phyloP scores from a whole-genome alignment of 64 coral and sea anemone genomes.

The Stylophora pistillata region DNA sequence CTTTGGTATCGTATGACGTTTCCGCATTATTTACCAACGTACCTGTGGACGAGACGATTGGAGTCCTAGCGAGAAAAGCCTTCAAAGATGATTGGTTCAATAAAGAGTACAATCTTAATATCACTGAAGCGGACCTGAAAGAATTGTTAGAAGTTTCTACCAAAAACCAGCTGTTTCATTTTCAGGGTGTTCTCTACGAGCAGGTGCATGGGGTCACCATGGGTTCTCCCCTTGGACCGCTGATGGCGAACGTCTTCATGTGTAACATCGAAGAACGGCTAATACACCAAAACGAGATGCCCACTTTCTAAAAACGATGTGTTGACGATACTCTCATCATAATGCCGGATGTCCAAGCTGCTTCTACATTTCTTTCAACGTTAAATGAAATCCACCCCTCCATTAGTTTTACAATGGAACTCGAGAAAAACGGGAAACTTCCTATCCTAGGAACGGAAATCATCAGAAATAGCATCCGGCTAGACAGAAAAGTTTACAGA shows the following conservation, averaged over 20 bases:
- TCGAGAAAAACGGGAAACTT: too few relatives aligned
- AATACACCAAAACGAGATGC: constrained; percentile 49
- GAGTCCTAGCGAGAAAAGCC: constrained; percentile 14
- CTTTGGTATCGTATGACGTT: constrained; percentile 46
- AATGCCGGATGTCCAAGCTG: constrained; percentile 53
- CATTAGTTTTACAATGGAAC: too few relatives aligned
- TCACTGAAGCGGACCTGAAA: too few relatives aligned
- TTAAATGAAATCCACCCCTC: constrained; percentile 51
- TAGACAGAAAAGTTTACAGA: too few relatives aligned
- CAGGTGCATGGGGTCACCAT: constrained; percentile 35
- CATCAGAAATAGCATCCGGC: constrained; percentile 25
- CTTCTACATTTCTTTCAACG: constrained; percentile 42
- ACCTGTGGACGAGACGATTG: constrained; percentile 7
- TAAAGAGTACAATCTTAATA: too few relatives aligned
- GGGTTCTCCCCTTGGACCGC: not conserved
- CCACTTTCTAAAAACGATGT: constrained; percentile 24
- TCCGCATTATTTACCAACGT: not conserved
- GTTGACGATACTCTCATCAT: constrained; percentile 55
- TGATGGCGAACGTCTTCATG: not conserved
- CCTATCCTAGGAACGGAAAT: too few relatives aligned
- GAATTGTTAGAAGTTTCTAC: too few relatives aligned
- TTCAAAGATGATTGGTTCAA: too few relatives aligned
- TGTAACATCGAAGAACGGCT: constrained; percentile 7
- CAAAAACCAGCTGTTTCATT: too few relatives aligned
- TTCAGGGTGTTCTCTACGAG: constrained; percentile 26